Evolutionary conservation across 2,888 invertebrate genomes (phyloP), one percentile per base, ranked within the genome.

Genomic region (Patella pellucida): DNA sequence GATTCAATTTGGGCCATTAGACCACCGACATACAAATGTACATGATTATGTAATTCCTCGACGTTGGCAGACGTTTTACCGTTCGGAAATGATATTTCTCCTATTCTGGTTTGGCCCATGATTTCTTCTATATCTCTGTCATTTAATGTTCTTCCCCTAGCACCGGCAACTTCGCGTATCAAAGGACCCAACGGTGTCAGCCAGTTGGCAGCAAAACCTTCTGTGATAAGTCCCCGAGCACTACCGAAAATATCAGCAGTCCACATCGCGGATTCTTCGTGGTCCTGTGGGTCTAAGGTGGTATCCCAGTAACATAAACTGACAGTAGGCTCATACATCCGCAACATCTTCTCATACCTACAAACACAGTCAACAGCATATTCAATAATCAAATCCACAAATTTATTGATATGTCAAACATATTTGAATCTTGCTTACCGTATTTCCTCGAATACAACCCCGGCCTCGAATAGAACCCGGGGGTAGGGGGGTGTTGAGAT

Each of bases 261-360:
- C 85, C 85, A 87, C 9, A 85, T 52, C 15, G 83, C 76, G 0
- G 86, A 86, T 27, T 83, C 69, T 7, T 79, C 76, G 2, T 83
- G 80, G 5, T 82, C 68, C 15, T 77, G 77, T 0, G 83, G 79
- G 69, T 87, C 87, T 52, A 86, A 71, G 12, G 85, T 87, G 16
- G 81, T 79, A 78, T 87, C 87, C 87, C 87, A 87, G 81, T 85
- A 87, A 19, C 86, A 84, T 72, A 87, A 68, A 0, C 84, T 84
- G 14, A 85, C 77, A 15, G 73, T 78, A 0, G 83, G 80, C 31
- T 82, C 78, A 75, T 83, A 82, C 76, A 86, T 83, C 41, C 86
- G 79, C 51, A 87, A 76, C n/a, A 86, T 83, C 78, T 87, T 85
- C 76, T 87, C 87, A 77, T 84, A 82, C 69, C 86, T 86, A 41